Base-by-base conservation (phyloP, 2,888 invertebrate species). In the Lacanobia oleracea region DNA sequence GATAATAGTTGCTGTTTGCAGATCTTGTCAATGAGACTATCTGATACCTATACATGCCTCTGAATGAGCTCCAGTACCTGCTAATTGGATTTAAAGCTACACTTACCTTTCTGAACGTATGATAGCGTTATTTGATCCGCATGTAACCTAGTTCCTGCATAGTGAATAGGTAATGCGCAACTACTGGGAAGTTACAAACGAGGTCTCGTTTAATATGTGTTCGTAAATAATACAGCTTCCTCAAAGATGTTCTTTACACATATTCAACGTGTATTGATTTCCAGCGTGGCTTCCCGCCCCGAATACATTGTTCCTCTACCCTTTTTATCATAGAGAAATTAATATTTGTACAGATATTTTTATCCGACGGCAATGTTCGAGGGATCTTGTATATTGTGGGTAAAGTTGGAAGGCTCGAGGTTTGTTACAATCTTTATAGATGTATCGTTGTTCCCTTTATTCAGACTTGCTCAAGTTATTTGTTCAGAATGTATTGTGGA, bases 201-300 rank as follows among this genome's bases (percentile, higher is more conserved):
- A 67, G 69, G 65, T 75, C 74, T 81, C 81, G 66, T 81, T 81
- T 66, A 83, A 83, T 72, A 83, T 76, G 67, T 70, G 48, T 62
- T 62, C 70, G 72, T 83, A 82, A 82, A 80, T 83, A 82, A 77
- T 75, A 67, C 53, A 76, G 62, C 75, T 74, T 67, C 45, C 57
- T 65, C 61, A 57, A 81, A 81, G 57, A 83, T 71, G 66, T 68
- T 75, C 75, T 73, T 73, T 48, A 71, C 64, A 78, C 69, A 68
- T 82, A 72, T 78, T 81, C 75, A 76, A 75, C 75, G 74, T 77
- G 60, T 83, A 86, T 81, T 74, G 85, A 86, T 83, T 83, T 84
- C 59, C 66, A 51, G 73, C 63, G 63, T 66, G 73, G 69, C 66
- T 70, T 53, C 63, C 60, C 56, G 54, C 61, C 61, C 65, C 69